Conservation (phyloP, 2,797 vertebrate species). For the Danio albolineatus region DNA sequence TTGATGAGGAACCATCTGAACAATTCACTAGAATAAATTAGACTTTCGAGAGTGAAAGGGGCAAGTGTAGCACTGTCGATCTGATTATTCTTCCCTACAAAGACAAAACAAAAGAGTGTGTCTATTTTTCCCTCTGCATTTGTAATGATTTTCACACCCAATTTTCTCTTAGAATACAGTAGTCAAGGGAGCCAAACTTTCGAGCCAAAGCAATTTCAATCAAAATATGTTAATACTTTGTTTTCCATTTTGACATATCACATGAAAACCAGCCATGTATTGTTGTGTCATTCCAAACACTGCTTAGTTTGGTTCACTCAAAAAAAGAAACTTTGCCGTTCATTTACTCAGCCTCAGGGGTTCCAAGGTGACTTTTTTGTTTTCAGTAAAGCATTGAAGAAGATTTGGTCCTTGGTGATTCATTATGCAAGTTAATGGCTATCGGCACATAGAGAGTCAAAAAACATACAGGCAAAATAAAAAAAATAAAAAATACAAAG, state of each 20-base stretch:
- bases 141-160: conserved; percentile 16
- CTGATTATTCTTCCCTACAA: background rate
- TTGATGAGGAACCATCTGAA: background rate
- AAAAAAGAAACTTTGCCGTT: too few relatives aligned
- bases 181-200: background rate
- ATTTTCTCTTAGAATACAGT: background rate
- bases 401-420: too few relatives aligned
- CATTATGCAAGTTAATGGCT: too few relatives aligned
- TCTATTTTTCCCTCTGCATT: background rate
- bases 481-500: too few relatives aligned
- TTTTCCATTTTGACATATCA: background rate
- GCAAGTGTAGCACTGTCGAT: background rate
- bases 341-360: too few relatives aligned
- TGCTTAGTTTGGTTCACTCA: too few relatives aligned
- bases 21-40: background rate
- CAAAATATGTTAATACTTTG: background rate
- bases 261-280: background rate
- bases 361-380: too few relatives aligned
- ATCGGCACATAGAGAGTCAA: too few relatives aligned
- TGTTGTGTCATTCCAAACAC: background rate
- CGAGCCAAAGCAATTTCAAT: background rate
- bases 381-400: too few relatives aligned
- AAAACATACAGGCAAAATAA: too few relatives aligned
- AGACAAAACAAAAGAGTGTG: background rate
- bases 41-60: background rate